Conservation (phyloP, 1,140 invertebrate species). For the Carposina sasakii region DNA sequence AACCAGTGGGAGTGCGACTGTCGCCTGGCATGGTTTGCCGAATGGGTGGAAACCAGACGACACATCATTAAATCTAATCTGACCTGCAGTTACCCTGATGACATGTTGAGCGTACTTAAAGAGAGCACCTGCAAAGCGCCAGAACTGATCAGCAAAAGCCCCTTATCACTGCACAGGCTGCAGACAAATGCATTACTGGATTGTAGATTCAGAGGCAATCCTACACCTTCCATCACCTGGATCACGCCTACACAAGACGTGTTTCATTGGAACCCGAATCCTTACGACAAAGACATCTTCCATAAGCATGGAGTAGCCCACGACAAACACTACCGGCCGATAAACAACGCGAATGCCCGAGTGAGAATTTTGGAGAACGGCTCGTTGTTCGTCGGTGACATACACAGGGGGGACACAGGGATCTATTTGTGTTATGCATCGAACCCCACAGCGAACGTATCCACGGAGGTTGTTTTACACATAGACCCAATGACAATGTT, state of each 20-base stretch:
- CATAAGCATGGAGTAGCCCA: slow-evolving; percentile 78
- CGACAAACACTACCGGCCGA: slow-evolving; percentile 62
- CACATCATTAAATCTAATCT: slow-evolving; percentile 74
- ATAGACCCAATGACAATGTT: slow-evolving; percentile 88
- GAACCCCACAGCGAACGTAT: slow-evolving; percentile 86
- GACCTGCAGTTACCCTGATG: slow-evolving; percentile 77
- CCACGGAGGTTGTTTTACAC: slow-evolving; percentile 80
- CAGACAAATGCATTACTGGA: slow-evolving; percentile 80
- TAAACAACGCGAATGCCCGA: slow-evolving; percentile 68
- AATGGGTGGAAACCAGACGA: slow-evolving; percentile 74
- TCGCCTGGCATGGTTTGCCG: slow-evolving; percentile 87
- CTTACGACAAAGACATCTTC: slow-evolving; percentile 76
- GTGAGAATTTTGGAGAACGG: slow-evolving; percentile 73
- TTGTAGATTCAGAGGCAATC: slow-evolving; percentile 85
- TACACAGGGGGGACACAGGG: slow-evolving; percentile 86
- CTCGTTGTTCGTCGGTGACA: slow-evolving; percentile 70
- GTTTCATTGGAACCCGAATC: slow-evolving; percentile 83
- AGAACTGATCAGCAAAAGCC: slow-evolving; percentile 72
- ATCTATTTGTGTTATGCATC: slow-evolving; percentile 89
- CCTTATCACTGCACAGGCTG: slow-evolving; percentile 75
- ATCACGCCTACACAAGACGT: slow-evolving; percentile 81
- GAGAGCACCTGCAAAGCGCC: slow-evolving; percentile 80
- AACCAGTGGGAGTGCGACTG: slow-evolving; percentile 93
- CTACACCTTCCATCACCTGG: slow-evolving; percentile 88
- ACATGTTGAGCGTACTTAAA: slow-evolving; percentile 77